Evolutionary conservation across 2,888 invertebrate genomes (phyloP).

Genomic region (Parapristionchus giblindavisi): DNA sequence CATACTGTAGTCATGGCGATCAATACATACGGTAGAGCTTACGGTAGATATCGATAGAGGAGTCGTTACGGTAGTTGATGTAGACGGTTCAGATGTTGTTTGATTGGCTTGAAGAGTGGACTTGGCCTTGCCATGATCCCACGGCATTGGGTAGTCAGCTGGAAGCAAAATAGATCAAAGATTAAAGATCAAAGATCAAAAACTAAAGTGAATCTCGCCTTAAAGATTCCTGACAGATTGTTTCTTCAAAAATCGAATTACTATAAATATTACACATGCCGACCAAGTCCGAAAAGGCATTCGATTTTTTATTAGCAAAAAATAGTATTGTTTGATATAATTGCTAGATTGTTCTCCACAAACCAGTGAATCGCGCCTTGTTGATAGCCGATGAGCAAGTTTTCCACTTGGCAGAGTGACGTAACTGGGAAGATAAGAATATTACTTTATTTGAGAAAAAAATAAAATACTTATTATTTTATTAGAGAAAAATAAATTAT

Average conservation of each 20-base stretch:
- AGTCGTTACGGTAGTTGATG: conserved; percentile 14
- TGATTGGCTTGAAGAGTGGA: too few relatives aligned
- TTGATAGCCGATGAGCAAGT: conserved; percentile 56
- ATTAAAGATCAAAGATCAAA: too few relatives aligned
- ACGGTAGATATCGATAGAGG: not conserved
- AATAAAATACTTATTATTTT: not conserved
- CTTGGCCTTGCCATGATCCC: conserved; percentile 31
- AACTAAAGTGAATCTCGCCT: too few relatives aligned
- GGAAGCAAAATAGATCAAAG: not conserved
- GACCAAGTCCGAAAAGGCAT: too few relatives aligned
- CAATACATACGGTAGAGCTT: too few relatives aligned
- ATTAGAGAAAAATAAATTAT: not conserved
- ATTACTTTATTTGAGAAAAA: not conserved
- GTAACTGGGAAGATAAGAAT: not conserved
- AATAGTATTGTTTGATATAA: not conserved
- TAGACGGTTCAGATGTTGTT: too few relatives aligned
- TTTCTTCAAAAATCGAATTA: too few relatives aligned
- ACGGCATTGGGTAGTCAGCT: conserved; percentile 38
- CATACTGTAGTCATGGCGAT: too few relatives aligned
- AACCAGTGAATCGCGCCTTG: conserved; percentile 44
- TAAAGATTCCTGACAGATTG: too few relatives aligned
- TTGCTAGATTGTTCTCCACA: too few relatives aligned
- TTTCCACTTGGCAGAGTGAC: conserved; percentile 53
- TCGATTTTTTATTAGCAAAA: too few relatives aligned
- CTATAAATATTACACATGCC: too few relatives aligned